phyloP scores from a whole-genome alignment of 1,140 invertebrate genomes.

The Drosophila ogumai region DNA sequence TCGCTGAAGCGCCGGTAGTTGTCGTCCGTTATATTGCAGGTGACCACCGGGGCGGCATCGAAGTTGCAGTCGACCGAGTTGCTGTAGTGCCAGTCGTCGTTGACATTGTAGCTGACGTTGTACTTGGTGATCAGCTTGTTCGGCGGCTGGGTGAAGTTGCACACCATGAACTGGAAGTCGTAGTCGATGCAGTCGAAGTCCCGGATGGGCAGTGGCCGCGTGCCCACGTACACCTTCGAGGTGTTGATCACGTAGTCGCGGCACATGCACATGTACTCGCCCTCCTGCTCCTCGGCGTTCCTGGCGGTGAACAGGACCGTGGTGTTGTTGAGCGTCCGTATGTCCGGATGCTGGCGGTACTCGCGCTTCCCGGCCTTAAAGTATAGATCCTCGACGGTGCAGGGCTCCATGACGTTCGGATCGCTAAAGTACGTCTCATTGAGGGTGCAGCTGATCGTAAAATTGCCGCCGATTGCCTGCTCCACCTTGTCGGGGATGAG shows the following conservation, averaged over 20 bases:
- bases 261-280: constrained; percentile 65
- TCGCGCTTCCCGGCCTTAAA: constrained; percentile 25
- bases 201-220: constrained; percentile 37
- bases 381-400: constrained; percentile 48
- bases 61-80: constrained; percentile 63
- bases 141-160: constrained; percentile 65
- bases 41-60: constrained; percentile 59
- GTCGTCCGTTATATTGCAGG: constrained; percentile 67
- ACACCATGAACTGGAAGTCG: constrained; percentile 70
- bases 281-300: constrained; percentile 50
- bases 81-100: constrained; percentile 40
- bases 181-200: constrained; percentile 68
- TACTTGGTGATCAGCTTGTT: constrained; percentile 67
- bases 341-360: constrained; percentile 17
- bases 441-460: constrained; percentile 67
- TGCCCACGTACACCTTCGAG: constrained; percentile 59
- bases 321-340: constrained; percentile 47
- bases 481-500: constrained; percentile 50
- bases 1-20: constrained; percentile 55
- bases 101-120: constrained; percentile 50
- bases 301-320: constrained; percentile 41
- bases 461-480: constrained; percentile 53
- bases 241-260: constrained; percentile 45
- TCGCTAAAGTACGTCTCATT: constrained; percentile 49
- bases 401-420: constrained; percentile 13